phyloP scores from a whole-genome alignment of 2,888 invertebrate species.

The Cephus pulcher region DNA sequence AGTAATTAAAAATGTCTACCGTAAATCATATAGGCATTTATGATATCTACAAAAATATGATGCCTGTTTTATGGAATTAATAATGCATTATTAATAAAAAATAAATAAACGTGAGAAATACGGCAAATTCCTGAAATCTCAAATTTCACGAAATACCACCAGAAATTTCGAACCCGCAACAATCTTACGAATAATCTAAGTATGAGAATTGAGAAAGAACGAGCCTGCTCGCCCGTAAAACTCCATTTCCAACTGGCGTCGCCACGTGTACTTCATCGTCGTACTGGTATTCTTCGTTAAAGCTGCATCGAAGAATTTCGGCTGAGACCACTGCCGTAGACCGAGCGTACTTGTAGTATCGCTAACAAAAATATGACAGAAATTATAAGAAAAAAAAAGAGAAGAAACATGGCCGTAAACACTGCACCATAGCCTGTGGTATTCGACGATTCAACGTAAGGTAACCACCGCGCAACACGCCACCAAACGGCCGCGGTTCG shows the following conservation, averaged over 20 bases:
- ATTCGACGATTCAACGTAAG: conserved; percentile 12
- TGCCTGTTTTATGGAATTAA: neutral
- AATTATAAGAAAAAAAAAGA: conserved; percentile 34
- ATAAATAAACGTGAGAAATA: neutral
- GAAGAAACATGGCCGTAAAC: conserved; percentile 3
- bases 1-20: conserved; percentile 12
- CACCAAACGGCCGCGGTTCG: conserved; percentile 23
- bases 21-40: neutral
- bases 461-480: conserved; percentile 24
- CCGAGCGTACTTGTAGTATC: conserved; percentile 8
- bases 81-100: neutral
- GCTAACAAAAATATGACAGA: conserved; percentile 24
- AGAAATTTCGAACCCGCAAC: neutral
- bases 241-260: neutral
- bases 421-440: conserved; percentile 16
- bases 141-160: neutral
- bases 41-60: neutral
- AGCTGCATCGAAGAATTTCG: neutral
- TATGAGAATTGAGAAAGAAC: neutral
- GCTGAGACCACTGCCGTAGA: neutral
- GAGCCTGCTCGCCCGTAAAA: conserved; percentile 1
- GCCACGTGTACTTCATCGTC: neutral
- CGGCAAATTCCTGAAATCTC: neutral
- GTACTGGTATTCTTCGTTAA: neutral
- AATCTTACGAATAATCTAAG: neutral